Percentiles rank a stretch among this genome's conserved stretches.
Evolutionary conservation across 2,797 vertebrate species (phyloP).

Genomic region (Poecile montanus): DNA sequence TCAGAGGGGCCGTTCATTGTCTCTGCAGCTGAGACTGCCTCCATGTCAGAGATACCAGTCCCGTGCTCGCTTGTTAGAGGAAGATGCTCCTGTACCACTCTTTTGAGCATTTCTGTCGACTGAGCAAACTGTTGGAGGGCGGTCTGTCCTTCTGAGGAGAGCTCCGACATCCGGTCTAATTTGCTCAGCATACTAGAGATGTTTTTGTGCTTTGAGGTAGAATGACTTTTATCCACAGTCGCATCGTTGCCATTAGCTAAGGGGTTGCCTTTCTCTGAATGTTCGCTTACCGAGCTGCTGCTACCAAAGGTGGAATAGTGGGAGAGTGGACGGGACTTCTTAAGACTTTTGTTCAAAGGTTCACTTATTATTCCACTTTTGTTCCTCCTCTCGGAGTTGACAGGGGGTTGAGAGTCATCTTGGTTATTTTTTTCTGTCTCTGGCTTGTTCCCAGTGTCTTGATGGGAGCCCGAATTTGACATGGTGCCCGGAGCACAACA

Average conservation of each 20-base stretch:
- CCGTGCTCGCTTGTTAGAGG: constrained; percentile 82
- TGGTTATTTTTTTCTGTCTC: constrained; percentile 85
- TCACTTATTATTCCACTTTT: constrained; percentile 95
- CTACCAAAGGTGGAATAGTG: constrained; percentile 92
- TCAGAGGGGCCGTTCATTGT: constrained; percentile 90
- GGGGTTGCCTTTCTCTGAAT: constrained; percentile 84
- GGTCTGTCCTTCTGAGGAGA: constrained; percentile 92
- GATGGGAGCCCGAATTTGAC: constrained; percentile 85
- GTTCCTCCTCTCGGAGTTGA: constrained; percentile 88
- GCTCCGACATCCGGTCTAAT: constrained; percentile 89
- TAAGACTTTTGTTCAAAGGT: constrained; percentile 95
- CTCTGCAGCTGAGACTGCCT: constrained; percentile 88
- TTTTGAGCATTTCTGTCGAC: constrained; percentile 94
- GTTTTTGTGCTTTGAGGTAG: constrained; percentile 89
- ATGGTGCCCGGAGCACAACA: constrained; percentile 77
- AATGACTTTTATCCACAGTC: constrained; percentile 84
- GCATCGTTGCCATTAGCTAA: constrained; percentile 83
- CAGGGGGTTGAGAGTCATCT: constrained; percentile 83
- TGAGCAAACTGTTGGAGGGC: constrained; percentile 96
- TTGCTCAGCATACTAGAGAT: constrained; percentile 87
- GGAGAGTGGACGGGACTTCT: constrained; percentile 92
- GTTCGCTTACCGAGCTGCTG: constrained; percentile 86
- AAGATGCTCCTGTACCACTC: constrained; percentile 88
- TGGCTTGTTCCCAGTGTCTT: constrained; percentile 76
- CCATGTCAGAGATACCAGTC: constrained; percentile 86